Conservation (phyloP, 2,113 vertebrate genomes). For the Triplophysa dalaica region DNA sequence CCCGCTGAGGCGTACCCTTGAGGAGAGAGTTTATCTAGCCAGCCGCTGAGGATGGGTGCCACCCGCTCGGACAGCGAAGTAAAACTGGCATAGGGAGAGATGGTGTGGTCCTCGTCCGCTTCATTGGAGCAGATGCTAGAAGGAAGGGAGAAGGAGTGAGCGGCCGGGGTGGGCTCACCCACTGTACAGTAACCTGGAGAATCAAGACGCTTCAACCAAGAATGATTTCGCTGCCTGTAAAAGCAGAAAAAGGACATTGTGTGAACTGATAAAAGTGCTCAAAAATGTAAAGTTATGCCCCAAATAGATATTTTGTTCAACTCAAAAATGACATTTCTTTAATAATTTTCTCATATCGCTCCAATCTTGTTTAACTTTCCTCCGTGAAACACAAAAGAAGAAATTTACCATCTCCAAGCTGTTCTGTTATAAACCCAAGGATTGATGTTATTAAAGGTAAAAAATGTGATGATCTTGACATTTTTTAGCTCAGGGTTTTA, state of each 20-base stretch:
- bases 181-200: slow-evolving; percentile 82
- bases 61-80: slow-evolving; percentile 80
- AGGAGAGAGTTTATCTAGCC: slow-evolving; percentile 97
- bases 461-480: no score
- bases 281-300: no score
- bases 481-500: no score
- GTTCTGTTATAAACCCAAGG: no score
- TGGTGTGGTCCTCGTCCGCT: slow-evolving; percentile 84
- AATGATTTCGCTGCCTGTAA: slow-evolving; percentile 58
- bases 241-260: not conserved
- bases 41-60: slow-evolving; percentile 82
- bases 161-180: slow-evolving; percentile 64
- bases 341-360: not conserved
- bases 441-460: no score
- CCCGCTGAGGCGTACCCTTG: slow-evolving; percentile 82
- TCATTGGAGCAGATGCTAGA: slow-evolving; percentile 69
- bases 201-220: slow-evolving; percentile 67
- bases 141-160: slow-evolving; percentile 65
- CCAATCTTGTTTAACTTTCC: no score
- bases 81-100: slow-evolving; percentile 96
- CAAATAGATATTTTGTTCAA: no score
- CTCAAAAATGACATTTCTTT: not conserved
- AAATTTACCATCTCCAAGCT: no score
- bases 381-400: no score
- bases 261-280: not conserved